Conservation (phyloP, 1,140 invertebrate genomes). For the Hylyphantes graminicola region DNA sequence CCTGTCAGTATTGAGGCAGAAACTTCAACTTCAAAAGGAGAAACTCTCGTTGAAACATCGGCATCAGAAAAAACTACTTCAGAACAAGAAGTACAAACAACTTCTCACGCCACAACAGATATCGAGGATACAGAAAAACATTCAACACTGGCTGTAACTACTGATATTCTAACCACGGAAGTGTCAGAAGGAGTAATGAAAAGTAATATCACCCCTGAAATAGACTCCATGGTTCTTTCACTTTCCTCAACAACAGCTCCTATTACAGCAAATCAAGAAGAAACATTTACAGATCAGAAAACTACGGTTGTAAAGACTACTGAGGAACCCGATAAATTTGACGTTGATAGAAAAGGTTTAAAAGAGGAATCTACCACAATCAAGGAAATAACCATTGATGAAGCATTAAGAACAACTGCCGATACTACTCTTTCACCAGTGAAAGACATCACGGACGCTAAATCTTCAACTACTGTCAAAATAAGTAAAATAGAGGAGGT, state of each 20-base stretch:
- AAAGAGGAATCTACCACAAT: background rate
- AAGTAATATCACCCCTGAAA: slow-evolving; percentile 16
- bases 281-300: too few species aligned
- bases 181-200: slow-evolving; percentile 1
- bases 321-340: too few species aligned
- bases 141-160: too few species aligned
- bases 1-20: background rate
- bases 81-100: too few species aligned
- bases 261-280: background rate
- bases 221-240: slow-evolving; percentile 26
- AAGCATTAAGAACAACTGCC: background rate
- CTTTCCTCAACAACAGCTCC: background rate
- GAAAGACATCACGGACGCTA: background rate
- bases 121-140: background rate
- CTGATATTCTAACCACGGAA: background rate
- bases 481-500: background rate
- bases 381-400: background rate
- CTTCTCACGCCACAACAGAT: slow-evolving; percentile 58
- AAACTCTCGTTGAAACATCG: background rate
- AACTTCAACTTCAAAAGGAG: background rate
- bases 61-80: background rate
- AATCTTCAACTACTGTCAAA: background rate
- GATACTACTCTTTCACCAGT: background rate
- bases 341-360: too few species aligned
- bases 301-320: too few species aligned